Percentiles rank a stretch among this genome's conserved stretches.
These are phyloP conservation scores for Anhinga anhinga DNA, from an alignment of 2,113 vertebrate species.

Conservation along the genomic window DNA sequence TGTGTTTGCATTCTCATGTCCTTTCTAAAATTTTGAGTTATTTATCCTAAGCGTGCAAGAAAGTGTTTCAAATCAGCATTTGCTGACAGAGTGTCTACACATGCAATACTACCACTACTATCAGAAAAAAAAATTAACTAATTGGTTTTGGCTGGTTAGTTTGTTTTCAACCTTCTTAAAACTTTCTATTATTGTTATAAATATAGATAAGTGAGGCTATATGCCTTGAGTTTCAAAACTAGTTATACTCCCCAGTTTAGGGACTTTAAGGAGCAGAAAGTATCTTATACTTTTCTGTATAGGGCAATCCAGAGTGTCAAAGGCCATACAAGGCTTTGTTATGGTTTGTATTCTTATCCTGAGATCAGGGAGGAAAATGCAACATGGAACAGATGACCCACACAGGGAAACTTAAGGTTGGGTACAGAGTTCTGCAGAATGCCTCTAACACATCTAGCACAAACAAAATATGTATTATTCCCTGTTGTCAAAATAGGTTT, in stretches of 20 bases:
- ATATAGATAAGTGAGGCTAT: not conserved
- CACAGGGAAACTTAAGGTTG: not conserved
- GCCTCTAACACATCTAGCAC: not conserved
- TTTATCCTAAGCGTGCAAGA: not conserved
- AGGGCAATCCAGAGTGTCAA: not conserved
- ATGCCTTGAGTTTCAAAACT: not conserved
- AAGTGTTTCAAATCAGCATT: not conserved
- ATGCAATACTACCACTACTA: not conserved
- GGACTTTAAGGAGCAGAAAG: not conserved
- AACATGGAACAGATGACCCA: not conserved
- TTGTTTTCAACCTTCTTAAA: not conserved
- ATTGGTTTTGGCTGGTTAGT: not conserved
- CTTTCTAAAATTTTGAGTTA: not conserved
- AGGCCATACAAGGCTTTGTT: not conserved
- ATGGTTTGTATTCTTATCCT: not conserved
- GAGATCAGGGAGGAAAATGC: not conserved
- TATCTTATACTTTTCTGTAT: not conserved
- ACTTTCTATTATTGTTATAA: not conserved
- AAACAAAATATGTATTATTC: not conserved
- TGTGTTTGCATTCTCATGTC: not conserved
- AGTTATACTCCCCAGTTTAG: not conserved
- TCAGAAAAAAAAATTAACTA: not conserved
- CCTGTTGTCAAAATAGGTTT: not conserved
- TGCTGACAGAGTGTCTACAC: not conserved
- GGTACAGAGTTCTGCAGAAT: not conserved